Evolutionary conservation across 1,140 invertebrate species (phyloP).

Genomic region (Caenorhabditis briggsae): DNA sequence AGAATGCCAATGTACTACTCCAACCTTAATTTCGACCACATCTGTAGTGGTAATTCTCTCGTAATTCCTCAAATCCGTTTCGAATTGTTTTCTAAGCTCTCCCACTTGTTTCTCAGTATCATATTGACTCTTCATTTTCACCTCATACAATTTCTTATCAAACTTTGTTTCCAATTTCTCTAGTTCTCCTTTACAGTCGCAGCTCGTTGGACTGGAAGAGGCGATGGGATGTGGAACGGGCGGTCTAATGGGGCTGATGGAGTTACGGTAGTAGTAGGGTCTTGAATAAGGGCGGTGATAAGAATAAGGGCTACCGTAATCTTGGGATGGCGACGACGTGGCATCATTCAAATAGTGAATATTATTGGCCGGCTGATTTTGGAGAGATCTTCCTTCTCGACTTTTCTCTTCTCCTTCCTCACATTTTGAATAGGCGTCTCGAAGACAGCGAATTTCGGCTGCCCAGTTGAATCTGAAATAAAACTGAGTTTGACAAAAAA

Average conservation of each 20-base stretch:
- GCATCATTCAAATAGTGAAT: background rate
- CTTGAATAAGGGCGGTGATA: constrained; percentile 22
- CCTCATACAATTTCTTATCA: constrained; percentile 37
- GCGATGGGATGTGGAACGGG: background rate
- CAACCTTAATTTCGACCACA: constrained; percentile 25
- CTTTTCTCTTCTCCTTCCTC: constrained; percentile 12
- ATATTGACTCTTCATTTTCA: constrained; percentile 16
- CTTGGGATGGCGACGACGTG: background rate
- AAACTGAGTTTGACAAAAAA: background rate
- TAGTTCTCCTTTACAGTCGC: background rate
- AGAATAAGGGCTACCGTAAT: constrained; percentile 1
- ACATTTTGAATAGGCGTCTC: background rate
- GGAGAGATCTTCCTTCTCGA: background rate
- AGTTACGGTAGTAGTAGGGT: background rate
- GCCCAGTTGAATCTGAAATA: constrained; percentile 52
- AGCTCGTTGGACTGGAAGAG: background rate
- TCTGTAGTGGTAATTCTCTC: constrained; percentile 30
- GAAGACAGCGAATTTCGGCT: constrained; percentile 56
- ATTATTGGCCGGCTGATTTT: background rate
- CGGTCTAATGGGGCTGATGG: constrained; percentile 15
- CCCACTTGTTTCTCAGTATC: constrained; percentile 1
- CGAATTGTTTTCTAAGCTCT: background rate
- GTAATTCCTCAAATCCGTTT: background rate
- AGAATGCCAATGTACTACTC: too few species aligned
- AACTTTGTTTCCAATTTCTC: background rate